Evolutionary conservation across 2,113 vertebrate genomes (phyloP).

Genomic region (Progne subis): DNA sequence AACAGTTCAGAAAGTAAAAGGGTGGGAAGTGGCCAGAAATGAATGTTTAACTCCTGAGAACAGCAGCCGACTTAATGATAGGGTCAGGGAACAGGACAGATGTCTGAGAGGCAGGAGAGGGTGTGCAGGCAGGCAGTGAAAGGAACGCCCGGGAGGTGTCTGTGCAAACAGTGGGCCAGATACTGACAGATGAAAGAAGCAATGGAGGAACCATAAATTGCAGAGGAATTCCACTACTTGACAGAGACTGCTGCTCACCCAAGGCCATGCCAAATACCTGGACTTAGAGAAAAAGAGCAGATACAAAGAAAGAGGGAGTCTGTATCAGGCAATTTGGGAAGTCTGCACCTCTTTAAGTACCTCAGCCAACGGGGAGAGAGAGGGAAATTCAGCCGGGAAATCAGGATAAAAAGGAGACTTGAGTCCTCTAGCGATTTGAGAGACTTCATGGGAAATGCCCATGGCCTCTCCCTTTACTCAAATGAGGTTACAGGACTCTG

Average conservation of each 20-base stretch:
- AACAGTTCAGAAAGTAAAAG: neutral
- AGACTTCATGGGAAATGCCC: neutral
- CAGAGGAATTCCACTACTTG: neutral
- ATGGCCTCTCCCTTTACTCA: neutral
- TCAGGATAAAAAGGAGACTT: neutral
- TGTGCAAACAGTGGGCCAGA: neutral
- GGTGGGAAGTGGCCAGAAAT: neutral
- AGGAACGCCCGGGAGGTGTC: neutral
- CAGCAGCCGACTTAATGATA: neutral
- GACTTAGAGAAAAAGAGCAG: neutral
- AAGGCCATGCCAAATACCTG: neutral
- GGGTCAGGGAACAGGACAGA: neutral
- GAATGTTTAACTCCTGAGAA: neutral
- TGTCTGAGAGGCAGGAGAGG: neutral
- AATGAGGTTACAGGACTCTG: neutral
- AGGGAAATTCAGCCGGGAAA: neutral
- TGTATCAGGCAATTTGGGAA: neutral
- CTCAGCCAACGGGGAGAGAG: neutral
- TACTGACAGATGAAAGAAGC: neutral
- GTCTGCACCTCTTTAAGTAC: neutral
- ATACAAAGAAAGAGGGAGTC: neutral
- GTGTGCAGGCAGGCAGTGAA: neutral
- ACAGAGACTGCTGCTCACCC: neutral
- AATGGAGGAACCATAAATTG: neutral
- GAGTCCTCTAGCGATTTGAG: neutral